These are phyloP conservation scores for Dasyprocta punctata DNA, from an alignment of 2,113 vertebrate species.

Conservation along the genomic window DNA sequence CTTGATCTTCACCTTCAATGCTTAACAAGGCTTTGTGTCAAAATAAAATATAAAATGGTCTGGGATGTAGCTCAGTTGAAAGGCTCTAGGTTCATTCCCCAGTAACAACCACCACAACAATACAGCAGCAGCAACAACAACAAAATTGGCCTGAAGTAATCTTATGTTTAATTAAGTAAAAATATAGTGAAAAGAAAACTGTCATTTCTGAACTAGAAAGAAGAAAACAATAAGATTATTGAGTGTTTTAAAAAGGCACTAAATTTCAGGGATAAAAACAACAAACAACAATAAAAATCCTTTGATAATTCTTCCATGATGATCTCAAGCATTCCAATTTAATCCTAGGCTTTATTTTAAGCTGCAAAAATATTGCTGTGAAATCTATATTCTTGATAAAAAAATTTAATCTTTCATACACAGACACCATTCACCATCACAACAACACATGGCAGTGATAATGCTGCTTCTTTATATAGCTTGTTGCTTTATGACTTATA, in stretches of 20 bases:
- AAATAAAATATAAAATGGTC: not conserved
- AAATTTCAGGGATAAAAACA: not conserved
- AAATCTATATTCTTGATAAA: not conserved
- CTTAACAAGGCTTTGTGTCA: no score
- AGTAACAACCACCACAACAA: not conserved
- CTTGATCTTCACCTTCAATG: not conserved
- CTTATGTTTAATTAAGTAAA: constrained; percentile 13
- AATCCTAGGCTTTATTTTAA: not conserved
- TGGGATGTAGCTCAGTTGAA: not conserved
- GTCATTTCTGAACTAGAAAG: not conserved
- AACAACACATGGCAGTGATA: not conserved
- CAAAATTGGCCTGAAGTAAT: not conserved
- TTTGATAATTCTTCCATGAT: not conserved
- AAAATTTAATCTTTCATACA: not conserved
- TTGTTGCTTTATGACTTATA: not conserved
- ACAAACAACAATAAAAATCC: not conserved
- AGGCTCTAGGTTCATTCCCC: not conserved
- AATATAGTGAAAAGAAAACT: not conserved
- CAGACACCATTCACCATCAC: not conserved
- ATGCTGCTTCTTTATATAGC: not conserved
- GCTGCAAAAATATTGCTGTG: not conserved
- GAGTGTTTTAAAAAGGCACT: not conserved
- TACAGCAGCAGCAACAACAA: not conserved
- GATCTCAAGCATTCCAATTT: not conserved
- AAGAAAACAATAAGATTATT: not conserved